Base-by-base conservation (phyloP, 1,140 invertebrate genomes). In the Zaprionus taronus region DNA sequence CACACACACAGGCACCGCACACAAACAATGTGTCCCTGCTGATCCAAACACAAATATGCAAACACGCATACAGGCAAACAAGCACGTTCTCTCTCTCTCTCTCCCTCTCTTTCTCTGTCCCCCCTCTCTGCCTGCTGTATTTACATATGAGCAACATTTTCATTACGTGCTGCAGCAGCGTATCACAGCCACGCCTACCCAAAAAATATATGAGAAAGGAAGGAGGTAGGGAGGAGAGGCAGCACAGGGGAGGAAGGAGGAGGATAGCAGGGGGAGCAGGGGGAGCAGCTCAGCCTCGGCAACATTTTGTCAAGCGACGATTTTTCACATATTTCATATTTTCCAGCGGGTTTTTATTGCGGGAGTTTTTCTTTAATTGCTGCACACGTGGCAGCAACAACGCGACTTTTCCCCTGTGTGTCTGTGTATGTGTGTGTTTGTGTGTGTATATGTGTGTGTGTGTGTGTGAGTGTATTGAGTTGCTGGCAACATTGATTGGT, bases 101-200 rank as follows among this genome's bases (percentile, higher is more conserved):
- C 36, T 65, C 20, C 0, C 28, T 11, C 24, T 47, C 20, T 72
- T 28, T 65, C 20, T 0, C 28, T 11, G 20, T 47, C 31, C 34
- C 3, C 34, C 4, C 14, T 5, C 7, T 3, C 2, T 6, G 5
- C 2, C 38, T 47, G n/a, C 41, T 57, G 53, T 62, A 70, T 83
- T 79, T 82, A 62, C 83, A 83, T 78, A 80, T 47, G 67, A 72
- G 63, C 70, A 72, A 85, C 83, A 84, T 80, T 87, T 83, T 80
- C 69, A 86, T 87, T 86, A 80, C 82, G 80, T 77, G 80, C 74
- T 56, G 64, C 53, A 66, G 55, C 34, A 34, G 38, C 38, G 7
- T 41, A 24, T 26, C 31, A 47, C 65, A 49, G 26, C 65, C 47
- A 49, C 47, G 47, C 47, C 47, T 20, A 47, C 7, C n/a, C 9